These are phyloP conservation scores for Heliconius eleuchia DNA, from an alignment of 1,140 invertebrate species.

Conservation along the genomic window DNA sequence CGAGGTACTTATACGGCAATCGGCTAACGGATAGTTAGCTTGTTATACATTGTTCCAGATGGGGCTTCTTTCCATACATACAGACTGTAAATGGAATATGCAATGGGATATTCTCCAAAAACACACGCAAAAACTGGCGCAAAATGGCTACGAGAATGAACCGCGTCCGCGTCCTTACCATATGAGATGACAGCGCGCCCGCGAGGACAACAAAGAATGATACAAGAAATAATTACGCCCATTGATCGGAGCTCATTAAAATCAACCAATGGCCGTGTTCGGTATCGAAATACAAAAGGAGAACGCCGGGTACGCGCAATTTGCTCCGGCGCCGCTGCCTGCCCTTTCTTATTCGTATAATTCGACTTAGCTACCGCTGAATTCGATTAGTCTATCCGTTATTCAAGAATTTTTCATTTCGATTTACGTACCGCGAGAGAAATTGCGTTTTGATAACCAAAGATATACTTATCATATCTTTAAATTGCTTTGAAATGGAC, in stretches of 20 bases:
- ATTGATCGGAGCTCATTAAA: conserved; percentile 76
- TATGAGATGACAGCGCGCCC: conserved; percentile 68
- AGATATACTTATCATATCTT: neutral
- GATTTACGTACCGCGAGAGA: conserved; percentile 31
- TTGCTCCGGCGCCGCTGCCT: conserved; percentile 68
- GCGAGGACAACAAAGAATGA: conserved; percentile 70
- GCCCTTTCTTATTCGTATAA: conserved; percentile 70
- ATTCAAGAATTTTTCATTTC: conserved; percentile 62
- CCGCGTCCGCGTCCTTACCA: conserved; percentile 46
- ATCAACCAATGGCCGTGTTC: conserved; percentile 64
- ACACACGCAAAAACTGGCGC: conserved; percentile 59
- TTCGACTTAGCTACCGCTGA: conserved; percentile 60
- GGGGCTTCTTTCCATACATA: conserved; percentile 49
- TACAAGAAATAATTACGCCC: conserved; percentile 79
- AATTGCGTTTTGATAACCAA: conserved; percentile 17
- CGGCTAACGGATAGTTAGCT: conserved; percentile 44
- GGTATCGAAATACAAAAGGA: conserved; percentile 59
- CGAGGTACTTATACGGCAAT: conserved; percentile 58
- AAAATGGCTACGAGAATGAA: conserved; percentile 49
- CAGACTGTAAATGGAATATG: conserved; percentile 59
- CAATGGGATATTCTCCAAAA: conserved; percentile 67
- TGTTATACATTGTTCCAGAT: conserved; percentile 63
- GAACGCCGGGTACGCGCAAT: conserved; percentile 58
- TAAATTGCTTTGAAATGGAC: neutral
- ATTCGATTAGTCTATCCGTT: conserved; percentile 71